Conservation (phyloP, 2,113 vertebrate genomes). For the Dendrocopos noguchii region DNA sequence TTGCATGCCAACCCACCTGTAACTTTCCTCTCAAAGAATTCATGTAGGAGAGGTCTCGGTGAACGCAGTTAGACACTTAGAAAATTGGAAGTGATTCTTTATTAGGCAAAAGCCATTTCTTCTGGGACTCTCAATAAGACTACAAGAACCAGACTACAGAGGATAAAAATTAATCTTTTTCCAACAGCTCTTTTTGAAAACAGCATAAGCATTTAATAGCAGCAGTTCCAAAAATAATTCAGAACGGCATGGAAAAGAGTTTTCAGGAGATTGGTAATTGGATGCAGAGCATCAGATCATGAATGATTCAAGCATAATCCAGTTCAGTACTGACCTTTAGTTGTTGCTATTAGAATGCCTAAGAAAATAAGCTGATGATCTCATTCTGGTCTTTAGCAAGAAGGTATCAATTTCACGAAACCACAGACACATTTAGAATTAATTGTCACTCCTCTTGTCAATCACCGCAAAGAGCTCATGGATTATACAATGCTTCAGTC, state of each 20-base stretch:
- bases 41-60: background rate
- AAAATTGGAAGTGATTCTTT: background rate
- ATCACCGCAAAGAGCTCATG: background rate
- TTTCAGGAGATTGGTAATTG: background rate
- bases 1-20: background rate
- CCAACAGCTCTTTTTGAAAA: background rate
- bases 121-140: background rate
- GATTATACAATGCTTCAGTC: background rate
- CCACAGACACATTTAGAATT: background rate
- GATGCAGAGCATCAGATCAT: background rate
- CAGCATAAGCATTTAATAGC: background rate
- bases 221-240: background rate
- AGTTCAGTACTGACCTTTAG: background rate
- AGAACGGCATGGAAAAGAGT: background rate
- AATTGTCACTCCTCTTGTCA: background rate
- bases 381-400: background rate
- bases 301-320: background rate
- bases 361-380: background rate
- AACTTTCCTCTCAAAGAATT: background rate
- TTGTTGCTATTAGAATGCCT: background rate
- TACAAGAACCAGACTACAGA: background rate
- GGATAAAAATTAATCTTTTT: background rate
- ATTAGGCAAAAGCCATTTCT: background rate
- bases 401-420: background rate
- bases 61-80: background rate